Percentiles rank a stretch among this genome's conserved stretches.
These are phyloP conservation scores for Smutsia gigantea DNA, from an alignment of 2,797 vertebrate species.

Conservation along the genomic window DNA sequence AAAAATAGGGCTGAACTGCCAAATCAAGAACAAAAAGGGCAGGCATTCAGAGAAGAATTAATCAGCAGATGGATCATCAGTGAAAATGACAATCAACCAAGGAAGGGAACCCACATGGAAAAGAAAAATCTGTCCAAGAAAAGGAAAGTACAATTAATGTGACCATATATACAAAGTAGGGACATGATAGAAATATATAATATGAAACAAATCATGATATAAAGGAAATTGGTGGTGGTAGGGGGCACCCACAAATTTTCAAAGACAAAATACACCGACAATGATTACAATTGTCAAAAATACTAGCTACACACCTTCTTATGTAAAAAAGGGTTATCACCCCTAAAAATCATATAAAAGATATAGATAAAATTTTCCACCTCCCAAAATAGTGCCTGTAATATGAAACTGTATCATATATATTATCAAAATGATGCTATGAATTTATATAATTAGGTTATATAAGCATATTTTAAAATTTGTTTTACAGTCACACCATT, in stretches of 20 bases:
- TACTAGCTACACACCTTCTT: constrained; percentile 14
- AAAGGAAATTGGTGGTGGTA: background rate
- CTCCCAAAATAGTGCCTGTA: background rate
- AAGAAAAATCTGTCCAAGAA: constrained; percentile 47
- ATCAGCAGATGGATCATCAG: constrained; percentile 60
- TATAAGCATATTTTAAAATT: background rate
- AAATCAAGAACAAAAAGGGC: constrained; percentile 58
- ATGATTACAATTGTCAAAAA: constrained; percentile 1
- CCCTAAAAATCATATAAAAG: constrained; percentile 24
- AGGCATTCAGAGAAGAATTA: constrained; percentile 60
- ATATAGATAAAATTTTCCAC: background rate
- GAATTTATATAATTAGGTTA: background rate
- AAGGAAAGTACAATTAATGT: constrained; percentile 35
- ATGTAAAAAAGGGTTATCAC: background rate
- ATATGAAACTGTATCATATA: background rate
- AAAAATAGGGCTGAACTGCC: background rate
- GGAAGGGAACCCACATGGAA: constrained; percentile 32
- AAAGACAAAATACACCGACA: constrained; percentile 50
- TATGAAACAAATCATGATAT: constrained; percentile 28
- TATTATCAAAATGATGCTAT: constrained; percentile 7
- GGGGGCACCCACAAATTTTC: background rate
- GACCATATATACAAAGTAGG: background rate
- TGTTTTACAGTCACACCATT: constrained; percentile 14
- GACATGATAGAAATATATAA: background rate
- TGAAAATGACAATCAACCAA: constrained; percentile 47